Conservation (phyloP, 2,888 invertebrate species). For the Drosophila paramelanica region DNA sequence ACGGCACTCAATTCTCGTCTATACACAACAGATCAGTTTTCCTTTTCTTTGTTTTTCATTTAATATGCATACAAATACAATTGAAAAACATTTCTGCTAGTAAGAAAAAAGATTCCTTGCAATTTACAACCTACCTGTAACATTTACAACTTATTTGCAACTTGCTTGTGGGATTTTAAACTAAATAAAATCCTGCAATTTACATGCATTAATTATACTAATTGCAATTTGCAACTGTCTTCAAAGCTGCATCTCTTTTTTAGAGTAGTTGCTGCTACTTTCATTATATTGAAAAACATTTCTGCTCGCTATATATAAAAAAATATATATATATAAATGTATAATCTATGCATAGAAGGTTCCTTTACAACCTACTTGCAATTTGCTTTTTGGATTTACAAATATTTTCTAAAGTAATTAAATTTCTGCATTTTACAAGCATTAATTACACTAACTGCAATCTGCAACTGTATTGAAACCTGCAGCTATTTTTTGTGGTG, state of each 20-base stretch:
- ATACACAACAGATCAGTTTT: constrained; percentile 20
- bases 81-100: not conserved
- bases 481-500: no score
- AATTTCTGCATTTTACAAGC: not conserved
- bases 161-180: constrained; percentile 14
- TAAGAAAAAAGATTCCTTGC: not conserved
- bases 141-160: constrained; percentile 1
- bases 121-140: not conserved
- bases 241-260: no score
- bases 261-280: no score
- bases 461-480: no score
- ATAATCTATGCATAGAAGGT: no score
- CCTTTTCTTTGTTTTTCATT: not conserved
- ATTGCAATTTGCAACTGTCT: not conserved
- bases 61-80: not conserved
- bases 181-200: not conserved
- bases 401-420: no score
- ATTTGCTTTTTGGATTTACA: not conserved
- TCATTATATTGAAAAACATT: no score
- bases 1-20: constrained; percentile 13
- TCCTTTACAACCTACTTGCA: not conserved
- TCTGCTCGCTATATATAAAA: no score
- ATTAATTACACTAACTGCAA: not conserved
- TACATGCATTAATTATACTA: no score
- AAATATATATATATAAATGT: no score